Base-by-base conservation (phyloP, 2,113 vertebrate species). In the Thalassarche chlororhynchos region DNA sequence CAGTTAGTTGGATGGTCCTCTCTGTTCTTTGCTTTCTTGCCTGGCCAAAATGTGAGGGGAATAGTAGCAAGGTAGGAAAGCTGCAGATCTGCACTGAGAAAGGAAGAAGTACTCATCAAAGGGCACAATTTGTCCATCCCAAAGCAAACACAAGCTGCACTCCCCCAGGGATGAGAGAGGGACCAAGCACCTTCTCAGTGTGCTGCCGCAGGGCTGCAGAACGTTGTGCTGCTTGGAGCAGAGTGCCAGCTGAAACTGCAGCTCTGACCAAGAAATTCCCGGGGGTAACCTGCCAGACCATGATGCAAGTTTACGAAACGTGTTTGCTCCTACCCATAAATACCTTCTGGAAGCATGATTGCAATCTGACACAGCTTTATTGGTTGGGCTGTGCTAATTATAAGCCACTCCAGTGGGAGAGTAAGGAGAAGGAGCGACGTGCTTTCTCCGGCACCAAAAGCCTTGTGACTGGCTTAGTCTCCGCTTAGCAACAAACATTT, bases 241-340 rank as follows among this genome's bases (percentile, higher is more conserved):
- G 44, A 23, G 36, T 2, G 28, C n/a, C 47, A 36, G 47, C 54
- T 55, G 65, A n/a, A 55, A 49, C 40, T 72, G 46, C 28, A 49
- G 58, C 47, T 83, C 42, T 3, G 1, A 42, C 6, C 32, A 77
- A 74, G 54, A 78, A 57, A 72, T 61, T 66, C 77, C n/a, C 2
- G 1, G 24, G 34, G 24, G 32, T 25, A 66, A 71, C 20, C 26
- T 51, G 57, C 57, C 64, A 71, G 58, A 32, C 12, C 31, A 65
- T 2, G 2, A 31, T 0, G 0, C 13, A 38, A 61, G 20, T 51
- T 86, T 66, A 44, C 40, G 2, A 71, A 82, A 76, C 6, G 0
- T n/a, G 64, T 81, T 81, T 70, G n/a, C 38, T 76, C 34, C 75
- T 89, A 66, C 34, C 29, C 8, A 7, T 46, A 58, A 78, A 49